phyloP scores from a whole-genome alignment of 2,888 invertebrate genomes.

The Archips xylosteana region DNA sequence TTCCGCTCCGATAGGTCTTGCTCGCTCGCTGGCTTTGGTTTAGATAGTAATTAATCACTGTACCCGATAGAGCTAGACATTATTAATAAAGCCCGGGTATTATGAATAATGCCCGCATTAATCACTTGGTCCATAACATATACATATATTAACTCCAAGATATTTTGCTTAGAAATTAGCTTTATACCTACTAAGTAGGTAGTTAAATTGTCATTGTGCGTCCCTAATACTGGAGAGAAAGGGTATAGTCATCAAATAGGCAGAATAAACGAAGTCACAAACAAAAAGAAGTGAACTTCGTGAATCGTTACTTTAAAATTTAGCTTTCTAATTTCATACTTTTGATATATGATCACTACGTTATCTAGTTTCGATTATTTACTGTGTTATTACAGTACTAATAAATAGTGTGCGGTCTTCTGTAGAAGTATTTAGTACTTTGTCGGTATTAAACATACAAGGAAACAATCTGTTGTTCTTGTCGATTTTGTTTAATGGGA shows the following conservation, averaged over 20 bases:
- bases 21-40: too few species aligned
- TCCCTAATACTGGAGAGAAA: slow-evolving; percentile 6
- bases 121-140: too few species aligned
- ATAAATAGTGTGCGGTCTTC: slow-evolving; percentile 43
- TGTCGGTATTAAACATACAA: slow-evolving; percentile 1
- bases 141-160: not conserved
- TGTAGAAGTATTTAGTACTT: slow-evolving; percentile 11
- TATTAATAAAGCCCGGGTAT: too few species aligned
- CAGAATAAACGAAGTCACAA: not conserved
- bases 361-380: slow-evolving; percentile 45
- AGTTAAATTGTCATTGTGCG: slow-evolving; percentile 11
- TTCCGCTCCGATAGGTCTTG: too few species aligned
- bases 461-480: not conserved
- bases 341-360: slow-evolving; percentile 52
- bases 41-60: too few species aligned
- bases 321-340: slow-evolving; percentile 43
- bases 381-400: slow-evolving; percentile 57
- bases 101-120: too few species aligned
- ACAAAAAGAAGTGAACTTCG: not conserved
- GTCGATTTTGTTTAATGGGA: not conserved
- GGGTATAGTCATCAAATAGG: slow-evolving; percentile 27
- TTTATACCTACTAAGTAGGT: not conserved
- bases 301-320: slow-evolving; percentile 30
- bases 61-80: too few species aligned
- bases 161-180: not conserved